Evolutionary conservation across 2,888 invertebrate species (phyloP).

Genomic region (Drosophila mimetica): DNA sequence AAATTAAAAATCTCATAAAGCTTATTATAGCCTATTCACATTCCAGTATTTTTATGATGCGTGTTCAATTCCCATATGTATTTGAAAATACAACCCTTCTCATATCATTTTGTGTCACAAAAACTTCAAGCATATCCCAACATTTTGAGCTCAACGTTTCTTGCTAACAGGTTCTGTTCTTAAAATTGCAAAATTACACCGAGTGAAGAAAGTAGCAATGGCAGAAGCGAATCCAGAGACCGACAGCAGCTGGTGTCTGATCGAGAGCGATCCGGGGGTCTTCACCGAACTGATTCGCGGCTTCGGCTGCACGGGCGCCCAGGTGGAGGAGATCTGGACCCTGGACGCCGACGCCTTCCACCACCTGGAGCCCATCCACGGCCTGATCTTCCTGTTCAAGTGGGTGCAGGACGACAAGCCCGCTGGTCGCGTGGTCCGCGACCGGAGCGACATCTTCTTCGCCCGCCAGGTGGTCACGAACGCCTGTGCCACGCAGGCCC

Average conservation of each 20-base stretch:
- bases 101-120: conserved; percentile 6
- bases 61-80: too few relatives aligned
- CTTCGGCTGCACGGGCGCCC: conserved; percentile 96
- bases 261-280: conserved; percentile 99
- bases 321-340: conserved; percentile 99
- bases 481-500: conserved; percentile 99
- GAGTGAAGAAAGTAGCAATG: background rate
- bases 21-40: too few relatives aligned
- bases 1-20: too few relatives aligned
- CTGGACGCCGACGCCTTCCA: conserved; percentile 95
- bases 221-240: background rate
- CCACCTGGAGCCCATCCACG: conserved; percentile 97
- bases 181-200: background rate
- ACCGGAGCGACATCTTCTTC: conserved; percentile 95
- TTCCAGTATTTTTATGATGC: too few relatives aligned
- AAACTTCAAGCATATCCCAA: background rate
- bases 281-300: conserved; percentile 98
- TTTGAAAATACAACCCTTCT: too few relatives aligned
- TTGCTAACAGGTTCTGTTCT: background rate
- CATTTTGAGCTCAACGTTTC: background rate
- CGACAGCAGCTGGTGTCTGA: conserved; percentile 96
- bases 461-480: conserved; percentile 99
- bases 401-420: conserved; percentile 94
- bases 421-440: conserved; percentile 89
- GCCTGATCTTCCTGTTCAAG: conserved; percentile 98